These are phyloP conservation scores for Marisa cornuarietis DNA, from an alignment of 1,140 invertebrate species.

Conservation along the genomic window DNA sequence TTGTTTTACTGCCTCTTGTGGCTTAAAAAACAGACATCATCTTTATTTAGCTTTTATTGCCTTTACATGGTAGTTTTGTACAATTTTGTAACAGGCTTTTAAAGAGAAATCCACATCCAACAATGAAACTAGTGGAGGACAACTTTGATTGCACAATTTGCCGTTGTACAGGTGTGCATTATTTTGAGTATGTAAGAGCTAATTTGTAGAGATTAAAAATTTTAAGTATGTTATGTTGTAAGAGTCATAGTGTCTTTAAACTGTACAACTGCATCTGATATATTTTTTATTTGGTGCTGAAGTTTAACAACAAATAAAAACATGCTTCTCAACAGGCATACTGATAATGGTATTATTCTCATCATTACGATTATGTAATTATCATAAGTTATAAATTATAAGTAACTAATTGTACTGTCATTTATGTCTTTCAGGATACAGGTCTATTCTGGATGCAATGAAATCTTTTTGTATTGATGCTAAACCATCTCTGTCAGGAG, in stretches of 20 bases:
- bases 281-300: too few relatives aligned
- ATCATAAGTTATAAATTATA: not conserved
- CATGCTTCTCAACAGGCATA: not conserved
- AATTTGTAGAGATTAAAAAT: too few relatives aligned
- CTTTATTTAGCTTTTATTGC: not conserved
- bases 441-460: constrained; percentile 60
- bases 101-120: constrained; percentile 42
- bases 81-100: constrained; percentile 44
- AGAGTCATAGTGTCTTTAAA: too few relatives aligned
- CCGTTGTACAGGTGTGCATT: constrained; percentile 58
- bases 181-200: too few relatives aligned
- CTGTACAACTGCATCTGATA: too few relatives aligned
- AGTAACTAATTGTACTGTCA: not conserved
- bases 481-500: constrained; percentile 12
- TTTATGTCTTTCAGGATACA: constrained; percentile 6
- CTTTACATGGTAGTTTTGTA: not conserved
- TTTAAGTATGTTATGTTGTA: too few relatives aligned
- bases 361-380: not conserved
- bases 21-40: too few relatives aligned
- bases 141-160: constrained; percentile 60
- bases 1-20: too few relatives aligned
- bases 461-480: constrained; percentile 56
- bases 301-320: too few relatives aligned
- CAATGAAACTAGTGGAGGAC: constrained; percentile 54
- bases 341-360: not conserved